Evolutionary conservation across 2,797 vertebrate species (phyloP).

Genomic region (Pygocentrus nattereri): DNA sequence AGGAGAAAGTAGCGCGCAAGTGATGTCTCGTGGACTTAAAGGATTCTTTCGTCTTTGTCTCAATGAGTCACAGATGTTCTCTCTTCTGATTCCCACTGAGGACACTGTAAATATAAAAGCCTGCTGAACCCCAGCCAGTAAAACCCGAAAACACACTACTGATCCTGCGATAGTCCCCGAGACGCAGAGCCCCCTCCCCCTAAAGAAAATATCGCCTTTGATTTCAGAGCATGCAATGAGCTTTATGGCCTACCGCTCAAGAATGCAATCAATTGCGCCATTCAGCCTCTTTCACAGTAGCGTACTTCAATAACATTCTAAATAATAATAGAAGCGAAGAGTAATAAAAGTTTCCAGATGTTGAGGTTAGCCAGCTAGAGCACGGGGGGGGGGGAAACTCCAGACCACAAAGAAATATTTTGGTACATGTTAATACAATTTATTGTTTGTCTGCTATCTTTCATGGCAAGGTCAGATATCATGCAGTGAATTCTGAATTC

Average conservation of each 20-base stretch:
- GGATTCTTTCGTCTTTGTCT: conserved; percentile 63
- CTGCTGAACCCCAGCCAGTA: conserved; percentile 65
- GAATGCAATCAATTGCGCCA: conserved; percentile 54
- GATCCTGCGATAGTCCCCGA: conserved; percentile 64
- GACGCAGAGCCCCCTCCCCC: conserved; percentile 48
- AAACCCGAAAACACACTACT: conserved; percentile 71
- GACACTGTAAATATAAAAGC: conserved; percentile 70
- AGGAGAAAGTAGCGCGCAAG: conserved; percentile 32
- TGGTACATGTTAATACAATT: conserved; percentile 48
- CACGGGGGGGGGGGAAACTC: conserved; percentile 34
- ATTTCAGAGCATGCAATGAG: conserved; percentile 62
- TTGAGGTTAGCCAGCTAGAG: conserved; percentile 39
- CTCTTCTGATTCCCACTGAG: conserved; percentile 60
- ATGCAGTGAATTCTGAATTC: conserved; percentile 21
- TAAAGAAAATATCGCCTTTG: conserved; percentile 68
- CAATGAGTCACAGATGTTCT: conserved; percentile 77
- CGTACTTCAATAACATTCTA: conserved; percentile 48
- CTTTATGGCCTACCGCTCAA: conserved; percentile 49
- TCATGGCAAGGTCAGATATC: conserved; percentile 47
- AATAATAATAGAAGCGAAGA: conserved; percentile 53
- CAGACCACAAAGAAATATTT: conserved; percentile 55
- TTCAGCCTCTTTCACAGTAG: conserved; percentile 50
- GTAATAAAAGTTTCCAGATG: conserved; percentile 65
- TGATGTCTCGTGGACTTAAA: conserved; percentile 53
- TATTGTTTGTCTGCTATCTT: conserved; percentile 51